These are phyloP conservation scores for Zele albiditarsus DNA, from an alignment of 2,888 invertebrate species.

Conservation along the genomic window DNA sequence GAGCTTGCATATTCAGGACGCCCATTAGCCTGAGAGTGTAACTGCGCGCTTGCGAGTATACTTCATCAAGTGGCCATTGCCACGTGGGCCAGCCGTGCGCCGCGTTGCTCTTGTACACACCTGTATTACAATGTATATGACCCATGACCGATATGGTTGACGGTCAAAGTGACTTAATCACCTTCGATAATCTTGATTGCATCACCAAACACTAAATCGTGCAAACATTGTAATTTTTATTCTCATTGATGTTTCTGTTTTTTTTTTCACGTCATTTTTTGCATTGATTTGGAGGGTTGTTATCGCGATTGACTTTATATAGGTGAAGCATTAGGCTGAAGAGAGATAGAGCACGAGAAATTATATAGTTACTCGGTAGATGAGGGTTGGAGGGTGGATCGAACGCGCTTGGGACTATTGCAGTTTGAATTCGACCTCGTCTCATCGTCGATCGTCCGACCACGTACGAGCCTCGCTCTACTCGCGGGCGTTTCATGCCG, in stretches of 20 bases:
- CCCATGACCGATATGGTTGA: slow-evolving; percentile 24
- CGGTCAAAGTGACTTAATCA: slow-evolving; percentile 18
- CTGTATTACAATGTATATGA: not conserved
- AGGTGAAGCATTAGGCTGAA: not conserved
- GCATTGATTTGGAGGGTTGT: not conserved
- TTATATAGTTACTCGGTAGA: not conserved
- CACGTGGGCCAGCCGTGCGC: not conserved
- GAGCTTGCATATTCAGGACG: slow-evolving; percentile 69
- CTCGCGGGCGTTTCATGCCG: slow-evolving; percentile 52
- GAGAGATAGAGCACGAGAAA: not conserved
- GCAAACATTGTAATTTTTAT: not conserved
- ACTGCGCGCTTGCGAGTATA: slow-evolving; percentile 54
- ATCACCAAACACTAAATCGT: not conserved
- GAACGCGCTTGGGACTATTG: slow-evolving; percentile 4
- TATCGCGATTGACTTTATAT: not conserved
- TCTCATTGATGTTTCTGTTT: not conserved
- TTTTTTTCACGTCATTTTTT: not conserved
- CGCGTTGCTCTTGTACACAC: no score
- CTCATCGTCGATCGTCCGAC: slow-evolving; percentile 36
- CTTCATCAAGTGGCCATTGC: slow-evolving; percentile 61
- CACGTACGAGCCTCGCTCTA: slow-evolving; percentile 42
- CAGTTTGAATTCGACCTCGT: slow-evolving; percentile 44
- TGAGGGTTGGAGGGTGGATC: not conserved
- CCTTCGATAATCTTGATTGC: not conserved
- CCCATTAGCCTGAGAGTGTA: slow-evolving; percentile 60